phyloP scores from a whole-genome alignment of 2,888 invertebrate genomes.

The Synanthedon tipuliformis region DNA sequence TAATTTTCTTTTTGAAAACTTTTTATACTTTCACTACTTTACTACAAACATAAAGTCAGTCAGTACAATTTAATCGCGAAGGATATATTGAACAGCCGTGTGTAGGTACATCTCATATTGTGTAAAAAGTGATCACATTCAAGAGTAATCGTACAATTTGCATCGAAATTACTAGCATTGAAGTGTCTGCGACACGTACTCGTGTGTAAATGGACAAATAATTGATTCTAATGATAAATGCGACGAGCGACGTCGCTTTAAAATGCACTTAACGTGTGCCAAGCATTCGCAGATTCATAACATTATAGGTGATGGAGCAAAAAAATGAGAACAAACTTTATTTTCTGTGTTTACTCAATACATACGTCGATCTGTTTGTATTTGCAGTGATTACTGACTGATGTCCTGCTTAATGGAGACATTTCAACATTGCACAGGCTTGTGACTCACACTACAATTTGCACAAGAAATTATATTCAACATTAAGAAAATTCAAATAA shows the following conservation, averaged over 20 bases:
- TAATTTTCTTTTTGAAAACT: too few species aligned
- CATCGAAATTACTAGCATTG: slow-evolving; percentile 2
- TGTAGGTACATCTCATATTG: not conserved
- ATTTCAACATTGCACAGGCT: too few species aligned
- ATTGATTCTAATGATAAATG: slow-evolving; percentile 53
- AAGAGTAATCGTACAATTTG: not conserved
- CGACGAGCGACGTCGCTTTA: slow-evolving; percentile 38
- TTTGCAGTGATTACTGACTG: not conserved
- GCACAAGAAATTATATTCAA: too few species aligned
- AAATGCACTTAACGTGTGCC: slow-evolving; percentile 8
- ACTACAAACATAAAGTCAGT: too few species aligned
- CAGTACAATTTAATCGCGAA: too few species aligned
- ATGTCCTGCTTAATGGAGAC: too few species aligned
- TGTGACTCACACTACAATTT: too few species aligned
- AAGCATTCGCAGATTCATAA: not conserved
- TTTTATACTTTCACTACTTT: too few species aligned
- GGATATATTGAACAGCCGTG: too few species aligned
- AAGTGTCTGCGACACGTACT: slow-evolving; percentile 6
- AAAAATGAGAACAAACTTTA: slow-evolving; percentile 25
- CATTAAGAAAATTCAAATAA: too few species aligned
- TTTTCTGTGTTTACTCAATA: not conserved
- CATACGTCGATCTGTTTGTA: not conserved
- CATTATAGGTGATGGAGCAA: slow-evolving; percentile 5
- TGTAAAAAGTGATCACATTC: not conserved
- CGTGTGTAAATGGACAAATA: slow-evolving; percentile 33